These are phyloP conservation scores for Hyperoodon ampullatus DNA, from an alignment of 2,113 vertebrate genomes.

Conservation along the genomic window DNA sequence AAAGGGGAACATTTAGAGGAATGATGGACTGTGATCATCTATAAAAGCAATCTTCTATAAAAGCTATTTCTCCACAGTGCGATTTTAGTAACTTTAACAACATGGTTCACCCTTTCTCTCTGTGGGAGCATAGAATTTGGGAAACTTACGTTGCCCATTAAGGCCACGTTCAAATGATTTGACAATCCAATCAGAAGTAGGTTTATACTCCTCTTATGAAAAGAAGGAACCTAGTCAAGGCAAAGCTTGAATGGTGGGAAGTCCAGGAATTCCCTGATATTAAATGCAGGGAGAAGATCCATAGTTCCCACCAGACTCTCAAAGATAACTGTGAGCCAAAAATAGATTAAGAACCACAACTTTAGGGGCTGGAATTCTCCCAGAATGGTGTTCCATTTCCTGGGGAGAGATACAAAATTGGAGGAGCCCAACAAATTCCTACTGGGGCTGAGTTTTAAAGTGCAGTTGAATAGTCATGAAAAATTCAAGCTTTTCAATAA, in stretches of 20 bases:
- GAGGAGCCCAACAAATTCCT: background rate
- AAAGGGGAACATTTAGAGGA: background rate
- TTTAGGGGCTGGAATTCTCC: background rate
- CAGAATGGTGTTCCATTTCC: background rate
- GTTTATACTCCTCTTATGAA: background rate
- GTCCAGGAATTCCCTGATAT: background rate
- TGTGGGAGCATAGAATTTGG: background rate
- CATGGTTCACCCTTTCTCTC: background rate
- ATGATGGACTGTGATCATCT: background rate
- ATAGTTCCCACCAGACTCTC: background rate
- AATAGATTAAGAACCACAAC: background rate
- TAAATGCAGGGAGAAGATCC: background rate
- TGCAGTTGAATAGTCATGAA: background rate
- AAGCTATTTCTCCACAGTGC: background rate
- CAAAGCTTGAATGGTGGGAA: background rate
- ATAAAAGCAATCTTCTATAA: background rate
- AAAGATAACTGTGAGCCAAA: background rate
- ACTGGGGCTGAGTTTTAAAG: slow-evolving; percentile 8
- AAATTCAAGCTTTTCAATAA: background rate
- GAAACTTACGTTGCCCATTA: background rate
- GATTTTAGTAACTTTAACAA: background rate
- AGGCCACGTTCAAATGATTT: background rate
- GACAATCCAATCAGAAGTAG: background rate
- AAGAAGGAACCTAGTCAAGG: background rate
- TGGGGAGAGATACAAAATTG: background rate